phyloP scores from a whole-genome alignment of 2,797 vertebrate genomes.

The Spinus pinus region DNA sequence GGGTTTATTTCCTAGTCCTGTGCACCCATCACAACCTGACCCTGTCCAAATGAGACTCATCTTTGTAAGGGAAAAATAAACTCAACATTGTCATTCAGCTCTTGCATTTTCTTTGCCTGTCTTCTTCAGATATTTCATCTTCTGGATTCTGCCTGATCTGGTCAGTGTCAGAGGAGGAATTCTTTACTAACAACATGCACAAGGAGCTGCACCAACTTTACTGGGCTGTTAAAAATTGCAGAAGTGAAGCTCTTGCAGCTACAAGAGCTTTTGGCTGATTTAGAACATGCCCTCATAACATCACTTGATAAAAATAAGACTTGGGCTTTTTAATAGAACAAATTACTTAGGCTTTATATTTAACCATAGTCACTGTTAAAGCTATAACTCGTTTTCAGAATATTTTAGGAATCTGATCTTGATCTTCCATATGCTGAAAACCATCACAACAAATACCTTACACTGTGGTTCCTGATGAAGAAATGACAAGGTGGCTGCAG shows the following conservation, averaged over 20 bases:
- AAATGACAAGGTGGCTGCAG: not conserved
- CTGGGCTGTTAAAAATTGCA: slow-evolving; percentile 18
- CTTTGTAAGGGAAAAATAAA: not conserved
- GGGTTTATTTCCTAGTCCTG: not conserved
- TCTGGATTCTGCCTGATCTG: not conserved
- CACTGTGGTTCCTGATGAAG: not conserved
- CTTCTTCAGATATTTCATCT: not conserved
- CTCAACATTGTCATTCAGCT: not conserved
- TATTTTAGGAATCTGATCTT: slow-evolving; percentile 74
- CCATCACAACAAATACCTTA: slow-evolving; percentile 61
- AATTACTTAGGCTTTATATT: slow-evolving; percentile 78
- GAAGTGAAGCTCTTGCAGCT: not conserved
- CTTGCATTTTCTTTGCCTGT: not conserved
- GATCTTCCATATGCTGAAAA: slow-evolving; percentile 67
- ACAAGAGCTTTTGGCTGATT: slow-evolving; percentile 53
- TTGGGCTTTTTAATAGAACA: slow-evolving; percentile 75
- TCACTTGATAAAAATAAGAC: slow-evolving; percentile 77
- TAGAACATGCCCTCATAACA: slow-evolving; percentile 70
- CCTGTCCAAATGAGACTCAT: not conserved
- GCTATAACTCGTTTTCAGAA: slow-evolving; percentile 76
- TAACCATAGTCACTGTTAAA: slow-evolving; percentile 67
- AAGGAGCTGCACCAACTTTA: slow-evolving; percentile 42
- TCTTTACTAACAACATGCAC: slow-evolving; percentile 23
- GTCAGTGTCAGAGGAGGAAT: slow-evolving; percentile 17
- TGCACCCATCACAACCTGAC: not conserved